Base-by-base conservation (phyloP, 2,797 vertebrate genomes). In the Ataeniobius toweri region DNA sequence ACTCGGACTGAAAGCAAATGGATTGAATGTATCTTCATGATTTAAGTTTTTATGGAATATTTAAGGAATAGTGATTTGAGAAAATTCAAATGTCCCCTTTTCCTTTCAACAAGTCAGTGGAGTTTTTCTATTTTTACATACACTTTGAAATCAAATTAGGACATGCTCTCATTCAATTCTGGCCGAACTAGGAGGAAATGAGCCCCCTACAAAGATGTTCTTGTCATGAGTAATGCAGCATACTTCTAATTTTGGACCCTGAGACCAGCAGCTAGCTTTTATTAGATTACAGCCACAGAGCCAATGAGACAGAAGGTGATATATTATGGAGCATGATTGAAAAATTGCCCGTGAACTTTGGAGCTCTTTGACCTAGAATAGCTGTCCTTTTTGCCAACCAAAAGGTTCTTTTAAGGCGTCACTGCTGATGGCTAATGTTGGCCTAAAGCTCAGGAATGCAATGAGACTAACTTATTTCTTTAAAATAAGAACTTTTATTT, bases 221-320 rank as follows among this genome's bases (percentile, higher is more conserved):
- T 94, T 95, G 94, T 95, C 89, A 86, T 86, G 70, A n/a, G 83
- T 76, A 85, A 90, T 90, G 84, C 89, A 86, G 88, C 86, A 76
- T 82, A 74, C 69, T 83, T 94, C 93, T 95, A 94, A 95, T 93
- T 95, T 89, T 90, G 89, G 88, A 87, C 92, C 85, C 82, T 83
- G 89, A 93, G 91, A 89, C 84, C 90, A 89, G 91, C 87, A 90
- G 90, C 87, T 86, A 74, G 84, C 82, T 87, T 94, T 85, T 90
- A 95, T 95, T 95, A 93, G 90, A 94, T 95, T 93, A 93, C 82
- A 78, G 79, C 88, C 89, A 82, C 88, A 84, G 88, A 93, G 88
- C 85, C 91, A 92, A 91, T 90, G 91, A 94, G 92, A 93, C 93
- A 90, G 86, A 91, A 94, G 92, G 89, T 94, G 92, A 92, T 94